A percentile compares a stretch with the other conserved stretches of the same genome.
Conservation (phyloP, 1,140 invertebrate genomes). For the Drosophila albomicans region DNA sequence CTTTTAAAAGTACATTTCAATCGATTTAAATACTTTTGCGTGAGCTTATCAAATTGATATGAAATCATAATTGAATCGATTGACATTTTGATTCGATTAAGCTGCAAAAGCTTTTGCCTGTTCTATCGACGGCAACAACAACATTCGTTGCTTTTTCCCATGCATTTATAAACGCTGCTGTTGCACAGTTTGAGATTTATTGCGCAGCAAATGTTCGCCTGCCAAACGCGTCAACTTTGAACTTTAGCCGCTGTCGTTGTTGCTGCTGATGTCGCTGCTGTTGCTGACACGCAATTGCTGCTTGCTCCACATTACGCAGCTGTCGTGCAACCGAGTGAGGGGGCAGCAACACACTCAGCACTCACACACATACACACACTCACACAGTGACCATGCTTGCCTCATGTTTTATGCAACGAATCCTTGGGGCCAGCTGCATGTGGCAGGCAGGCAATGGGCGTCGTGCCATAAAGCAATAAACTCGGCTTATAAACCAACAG, state of each 20-base stretch:
- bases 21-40: not conserved
- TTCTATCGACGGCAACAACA: not conserved
- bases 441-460: constrained; percentile 47
- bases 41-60: constrained; percentile 6
- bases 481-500: constrained; percentile 61
- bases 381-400: not conserved
- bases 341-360: constrained; percentile 22
- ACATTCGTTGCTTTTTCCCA: constrained; percentile 1
- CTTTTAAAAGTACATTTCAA: not conserved
- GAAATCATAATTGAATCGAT: constrained; percentile 4
- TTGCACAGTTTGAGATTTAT: constrained; percentile 44
- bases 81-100: constrained; percentile 29
- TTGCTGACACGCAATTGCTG: constrained; percentile 47
- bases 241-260: constrained; percentile 40
- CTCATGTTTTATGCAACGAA: constrained; percentile 48
- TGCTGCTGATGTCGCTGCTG: constrained; percentile 13
- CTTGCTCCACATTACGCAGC: constrained; percentile 48
- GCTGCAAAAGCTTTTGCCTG: not conserved
- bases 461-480: constrained; percentile 76
- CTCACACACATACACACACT: constrained; percentile 21
- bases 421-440: constrained; percentile 55
- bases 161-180: constrained; percentile 10
- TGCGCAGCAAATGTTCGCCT: constrained; percentile 40
- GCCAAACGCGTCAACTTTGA: constrained; percentile 51
- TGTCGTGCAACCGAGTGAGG: constrained; percentile 18